Base-by-base conservation (phyloP, 2,888 invertebrate species). In the Julus scandinavius region DNA sequence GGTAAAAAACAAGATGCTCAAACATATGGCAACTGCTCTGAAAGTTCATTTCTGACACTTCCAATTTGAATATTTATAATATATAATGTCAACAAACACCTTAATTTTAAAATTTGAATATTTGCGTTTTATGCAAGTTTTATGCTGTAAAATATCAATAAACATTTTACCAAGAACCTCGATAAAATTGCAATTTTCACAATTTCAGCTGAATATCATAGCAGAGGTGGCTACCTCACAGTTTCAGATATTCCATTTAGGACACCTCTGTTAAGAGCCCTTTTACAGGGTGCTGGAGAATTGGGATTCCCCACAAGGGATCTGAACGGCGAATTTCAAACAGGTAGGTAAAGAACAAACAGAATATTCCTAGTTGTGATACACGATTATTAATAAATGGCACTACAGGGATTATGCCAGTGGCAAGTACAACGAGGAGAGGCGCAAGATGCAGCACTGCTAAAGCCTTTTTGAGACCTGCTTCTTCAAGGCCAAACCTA, bases 391-490 rank as follows among this genome's bases (percentile, higher is more conserved):
- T 40, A n/a, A n/a, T n/a, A n/a, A n/a, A n/a, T n/a, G n/a, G n/a
- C n/a, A n/a, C n/a, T n/a, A n/a, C 38, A 91, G 91, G 97, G 0
- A 97, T 97, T 91, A 97, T 97, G 96, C 95, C 97, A 83, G 96
- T 97, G 0, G 97, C 97, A 92, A 97, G 97, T 45, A 97, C 97
- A 0, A 95, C 96, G 90, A 94, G 95, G 90, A 96, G 97, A 29
- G 97, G 97, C 0, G 95, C 96, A 58, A 94, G 98, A 0, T 98
- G 98, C 91, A 97, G 97, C 7, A 96, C 97, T 0, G 95, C 96
- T 0, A 97, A 97, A 93, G 97, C 97, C 0, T 98, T 97, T 91
- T 92, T 98, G 1, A 93, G 97, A 88, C 96, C 97, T 0, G 95
- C 96, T 0, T 94, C 96, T 87, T 93, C 96, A 2, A 94, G 98